A percentile compares a stretch with the other conserved stretches of the same genome.
Evolutionary conservation across 2,797 vertebrate genomes (phyloP).

Genomic region (Brachymystax lenok): DNA sequence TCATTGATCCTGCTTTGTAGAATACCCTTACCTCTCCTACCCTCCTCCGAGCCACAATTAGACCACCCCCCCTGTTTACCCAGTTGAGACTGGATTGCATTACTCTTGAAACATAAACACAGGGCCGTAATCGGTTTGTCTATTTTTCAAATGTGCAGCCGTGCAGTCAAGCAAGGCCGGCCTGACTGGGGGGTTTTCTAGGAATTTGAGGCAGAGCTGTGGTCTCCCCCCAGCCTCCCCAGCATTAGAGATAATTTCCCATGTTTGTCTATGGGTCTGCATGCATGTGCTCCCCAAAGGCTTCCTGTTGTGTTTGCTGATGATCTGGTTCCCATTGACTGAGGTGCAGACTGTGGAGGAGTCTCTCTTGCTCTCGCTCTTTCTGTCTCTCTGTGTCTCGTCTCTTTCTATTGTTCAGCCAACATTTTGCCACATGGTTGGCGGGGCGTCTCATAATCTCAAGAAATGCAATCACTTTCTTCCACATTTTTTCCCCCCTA

Average conservation of each 20-base stretch:
- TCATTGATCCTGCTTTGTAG: no score
- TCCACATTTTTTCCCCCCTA: constrained; percentile 12
- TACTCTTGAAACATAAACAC: constrained; percentile 74
- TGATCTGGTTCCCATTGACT: constrained; percentile 67
- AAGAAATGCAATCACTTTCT: constrained; percentile 55
- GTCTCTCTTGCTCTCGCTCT: constrained; percentile 36
- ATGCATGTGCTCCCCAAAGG: constrained; percentile 7
- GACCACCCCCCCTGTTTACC: constrained; percentile 70
- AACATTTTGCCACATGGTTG: constrained; percentile 57
- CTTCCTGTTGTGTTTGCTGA: not conserved
- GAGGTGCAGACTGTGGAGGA: constrained; percentile 47
- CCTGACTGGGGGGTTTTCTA: constrained; percentile 66
- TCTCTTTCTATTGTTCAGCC: constrained; percentile 48
- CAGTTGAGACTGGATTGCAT: constrained; percentile 71
- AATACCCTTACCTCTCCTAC: constrained; percentile 44
- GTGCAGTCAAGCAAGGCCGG: constrained; percentile 69
- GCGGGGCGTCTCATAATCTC: constrained; percentile 4
- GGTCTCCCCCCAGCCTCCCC: constrained; percentile 49
- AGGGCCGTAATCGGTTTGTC: constrained; percentile 71
- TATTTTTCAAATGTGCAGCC: constrained; percentile 78
- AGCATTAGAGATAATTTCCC: constrained; percentile 62
- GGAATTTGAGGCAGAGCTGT: constrained; percentile 65
- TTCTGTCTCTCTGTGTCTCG: constrained; percentile 19
- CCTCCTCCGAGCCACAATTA: constrained; percentile 68
- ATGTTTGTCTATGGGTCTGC: constrained; percentile 56